These are phyloP conservation scores for Cryptotis parvus DNA, from an alignment of 2,113 vertebrate species.

Conservation along the genomic window DNA sequence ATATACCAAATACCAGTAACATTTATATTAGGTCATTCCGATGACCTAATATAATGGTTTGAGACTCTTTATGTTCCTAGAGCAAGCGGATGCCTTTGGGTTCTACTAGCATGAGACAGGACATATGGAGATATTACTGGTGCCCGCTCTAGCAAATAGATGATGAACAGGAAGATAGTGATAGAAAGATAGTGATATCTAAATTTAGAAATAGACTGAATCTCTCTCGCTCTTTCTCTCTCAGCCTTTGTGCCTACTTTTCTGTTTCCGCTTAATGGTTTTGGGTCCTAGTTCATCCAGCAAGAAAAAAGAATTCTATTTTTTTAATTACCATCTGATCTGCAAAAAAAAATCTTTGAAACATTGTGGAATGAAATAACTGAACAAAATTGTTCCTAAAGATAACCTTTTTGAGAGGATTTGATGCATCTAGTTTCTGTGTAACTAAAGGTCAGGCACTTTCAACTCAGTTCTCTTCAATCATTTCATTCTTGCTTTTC, in stretches of 20 bases:
- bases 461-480: not conserved
- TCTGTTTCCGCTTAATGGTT: conserved; percentile 39
- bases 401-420: not conserved
- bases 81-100: no score
- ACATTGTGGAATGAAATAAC: conserved; percentile 50
- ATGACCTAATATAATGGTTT: no score
- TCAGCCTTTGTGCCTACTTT: conserved; percentile 32
- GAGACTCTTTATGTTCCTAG: no score
- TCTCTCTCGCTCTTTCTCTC: not conserved
- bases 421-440: conserved; percentile 19
- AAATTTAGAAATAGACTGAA: conserved; percentile 19
- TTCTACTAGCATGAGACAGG: no score
- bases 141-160: no score
- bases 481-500: conserved; percentile 51
- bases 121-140: no score
- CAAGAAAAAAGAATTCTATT: conserved; percentile 20
- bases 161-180: no score
- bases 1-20: no score
- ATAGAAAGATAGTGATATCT: no score
- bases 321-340: conserved; percentile 18
- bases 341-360: conserved; percentile 35
- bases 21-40: no score
- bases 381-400: not conserved
- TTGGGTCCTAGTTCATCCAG: conserved; percentile 5
- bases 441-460: not conserved